These are phyloP conservation scores for Balearica regulorum DNA, from an alignment of 2,797 vertebrate species.

Conservation along the genomic window DNA sequence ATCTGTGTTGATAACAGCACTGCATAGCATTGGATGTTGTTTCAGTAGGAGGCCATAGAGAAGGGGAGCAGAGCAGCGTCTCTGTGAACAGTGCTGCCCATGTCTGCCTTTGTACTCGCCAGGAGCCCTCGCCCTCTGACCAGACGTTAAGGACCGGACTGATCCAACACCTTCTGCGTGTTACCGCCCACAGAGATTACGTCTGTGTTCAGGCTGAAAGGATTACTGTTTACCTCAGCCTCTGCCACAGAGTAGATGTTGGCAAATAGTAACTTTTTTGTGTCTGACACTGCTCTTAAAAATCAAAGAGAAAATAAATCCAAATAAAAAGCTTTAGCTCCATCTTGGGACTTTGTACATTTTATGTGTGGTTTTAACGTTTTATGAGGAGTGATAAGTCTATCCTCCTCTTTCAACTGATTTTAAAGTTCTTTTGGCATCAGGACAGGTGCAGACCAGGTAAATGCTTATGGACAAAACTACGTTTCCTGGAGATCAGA, in stretches of 20 bases:
- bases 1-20: background rate
- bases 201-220: background rate
- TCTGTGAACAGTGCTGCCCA: background rate
- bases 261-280: background rate
- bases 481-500: background rate
- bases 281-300: background rate
- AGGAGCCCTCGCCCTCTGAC: rapidly evolving
- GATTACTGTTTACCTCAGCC: background rate
- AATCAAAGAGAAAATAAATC: background rate
- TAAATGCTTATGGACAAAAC: background rate
- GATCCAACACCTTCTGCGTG: background rate
- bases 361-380: background rate
- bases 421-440: background rate
- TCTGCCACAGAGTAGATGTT: rapidly evolving
- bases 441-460: background rate
- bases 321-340: background rate
- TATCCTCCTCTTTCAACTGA: background rate
- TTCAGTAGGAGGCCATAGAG: background rate
- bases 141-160: background rate
- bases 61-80: background rate
- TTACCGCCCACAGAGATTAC: background rate
- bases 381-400: background rate
- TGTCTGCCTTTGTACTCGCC: rapidly evolving
- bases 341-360: background rate
- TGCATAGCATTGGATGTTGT: rapidly evolving